These are phyloP conservation scores for Eupsilia transversa DNA, from an alignment of 2,888 invertebrate genomes.

Conservation along the genomic window DNA sequence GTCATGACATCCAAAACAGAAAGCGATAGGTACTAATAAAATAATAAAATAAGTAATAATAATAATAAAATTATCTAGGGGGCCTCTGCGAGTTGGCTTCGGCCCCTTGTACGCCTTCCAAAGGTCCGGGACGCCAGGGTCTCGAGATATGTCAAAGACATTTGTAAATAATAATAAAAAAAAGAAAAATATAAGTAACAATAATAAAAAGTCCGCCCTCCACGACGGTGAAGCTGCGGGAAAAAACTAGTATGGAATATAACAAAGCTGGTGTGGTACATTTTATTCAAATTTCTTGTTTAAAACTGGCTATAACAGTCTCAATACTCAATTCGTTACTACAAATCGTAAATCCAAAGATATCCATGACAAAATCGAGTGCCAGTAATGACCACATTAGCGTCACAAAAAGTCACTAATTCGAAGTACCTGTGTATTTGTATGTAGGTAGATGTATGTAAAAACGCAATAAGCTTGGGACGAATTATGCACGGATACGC, in stretches of 20 bases:
- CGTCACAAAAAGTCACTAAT: constrained; percentile 62
- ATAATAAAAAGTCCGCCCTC: too few relatives aligned
- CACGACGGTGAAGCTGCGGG: too few relatives aligned
- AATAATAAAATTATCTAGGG: too few relatives aligned
- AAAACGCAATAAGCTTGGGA: constrained; percentile 77
- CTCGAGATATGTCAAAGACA: too few relatives aligned
- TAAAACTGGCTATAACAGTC: constrained; percentile 10
- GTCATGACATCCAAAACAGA: too few relatives aligned
- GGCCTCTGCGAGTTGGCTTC: too few relatives aligned
- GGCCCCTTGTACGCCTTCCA: too few relatives aligned
- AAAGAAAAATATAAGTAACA: too few relatives aligned
- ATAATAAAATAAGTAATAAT: too few relatives aligned
- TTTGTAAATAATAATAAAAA: too few relatives aligned
- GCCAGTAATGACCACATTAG: constrained; percentile 66
- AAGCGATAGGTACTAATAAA: too few relatives aligned
- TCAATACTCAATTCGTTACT: constrained; percentile 35
- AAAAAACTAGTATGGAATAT: neutral
- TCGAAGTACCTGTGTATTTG: constrained; percentile 53
- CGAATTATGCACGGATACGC: constrained; percentile 79
- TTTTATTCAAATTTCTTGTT: neutral
- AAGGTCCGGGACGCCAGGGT: too few relatives aligned
- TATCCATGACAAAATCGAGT: constrained; percentile 61
- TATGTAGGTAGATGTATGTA: constrained; percentile 69
- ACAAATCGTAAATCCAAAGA: constrained; percentile 23
- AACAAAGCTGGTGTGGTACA: neutral